A percentile compares a stretch with the other conserved stretches of the same genome.
Evolutionary conservation across 1,140 invertebrate species (phyloP).

Genomic region (Sinonovacula constricta): DNA sequence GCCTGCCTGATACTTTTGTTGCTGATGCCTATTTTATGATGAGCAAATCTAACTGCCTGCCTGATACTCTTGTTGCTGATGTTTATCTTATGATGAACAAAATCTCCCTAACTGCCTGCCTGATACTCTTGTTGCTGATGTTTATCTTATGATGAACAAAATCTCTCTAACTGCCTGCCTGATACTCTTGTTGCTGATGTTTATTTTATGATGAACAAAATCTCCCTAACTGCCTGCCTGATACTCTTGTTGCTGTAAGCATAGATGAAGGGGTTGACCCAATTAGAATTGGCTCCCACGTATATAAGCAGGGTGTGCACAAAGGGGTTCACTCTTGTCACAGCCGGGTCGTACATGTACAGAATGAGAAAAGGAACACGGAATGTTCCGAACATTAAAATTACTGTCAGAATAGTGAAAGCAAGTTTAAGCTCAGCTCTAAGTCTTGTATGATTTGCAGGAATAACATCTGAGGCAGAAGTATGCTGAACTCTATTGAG

Average conservation of each 20-base stretch:
- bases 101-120: too few relatives aligned
- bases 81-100: too few relatives aligned
- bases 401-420: conserved; percentile 41
- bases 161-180: too few relatives aligned
- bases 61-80: too few relatives aligned
- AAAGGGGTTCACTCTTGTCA: conserved; percentile 33
- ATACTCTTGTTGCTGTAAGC: conserved; percentile 33
- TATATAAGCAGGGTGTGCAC: conserved; percentile 44
- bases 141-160: too few relatives aligned
- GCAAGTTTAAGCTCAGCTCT: conserved; percentile 36
- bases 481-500: neutral
- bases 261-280: conserved; percentile 48
- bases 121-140: too few relatives aligned
- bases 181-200: too few relatives aligned
- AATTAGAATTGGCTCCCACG: conserved; percentile 31
- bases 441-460: neutral
- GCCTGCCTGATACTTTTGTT: too few relatives aligned
- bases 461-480: neutral
- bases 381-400: conserved; percentile 23
- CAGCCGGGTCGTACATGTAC: conserved; percentile 47
- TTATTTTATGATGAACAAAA: neutral
- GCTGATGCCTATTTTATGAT: too few relatives aligned
- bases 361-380: conserved; percentile 44
- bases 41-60: too few relatives aligned
- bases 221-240: neutral